A percentile compares a stretch with the other conserved stretches of the same genome.
Evolutionary conservation across 2,797 vertebrate species (phyloP).

Genomic region (Pelobates cultripes): DNA sequence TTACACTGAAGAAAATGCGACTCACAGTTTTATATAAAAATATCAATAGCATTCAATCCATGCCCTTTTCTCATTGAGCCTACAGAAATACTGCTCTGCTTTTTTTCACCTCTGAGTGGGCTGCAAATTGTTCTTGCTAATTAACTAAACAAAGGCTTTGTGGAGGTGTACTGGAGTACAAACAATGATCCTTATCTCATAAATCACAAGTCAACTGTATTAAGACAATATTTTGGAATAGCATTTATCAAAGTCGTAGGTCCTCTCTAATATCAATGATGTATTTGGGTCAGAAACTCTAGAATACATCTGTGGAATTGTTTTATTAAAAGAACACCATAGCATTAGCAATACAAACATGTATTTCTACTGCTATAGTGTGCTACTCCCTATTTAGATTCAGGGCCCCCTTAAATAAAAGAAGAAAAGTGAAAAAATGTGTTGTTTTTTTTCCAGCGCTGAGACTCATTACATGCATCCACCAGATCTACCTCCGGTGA

Average conservation of each 20-base stretch:
- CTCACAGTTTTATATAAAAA: constrained; percentile 36
- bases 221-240: not conserved
- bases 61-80: constrained; percentile 16
- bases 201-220: not conserved
- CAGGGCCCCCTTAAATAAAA: no score
- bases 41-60: constrained; percentile 32
- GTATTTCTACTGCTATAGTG: no score
- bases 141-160: constrained; percentile 28
- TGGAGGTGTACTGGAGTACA: not conserved
- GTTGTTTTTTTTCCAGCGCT: no score
- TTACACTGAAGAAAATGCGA: constrained; percentile 23
- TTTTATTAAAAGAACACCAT: no score
- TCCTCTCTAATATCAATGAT: not conserved
- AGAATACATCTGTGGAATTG: not conserved
- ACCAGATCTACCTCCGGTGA: no score
- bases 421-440: no score
- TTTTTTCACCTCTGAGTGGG: constrained; percentile 37
- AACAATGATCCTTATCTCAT: not conserved
- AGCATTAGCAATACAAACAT: no score
- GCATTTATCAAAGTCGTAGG: not conserved
- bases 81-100: not conserved
- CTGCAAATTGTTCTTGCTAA: constrained; percentile 32
- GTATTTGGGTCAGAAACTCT: not conserved
- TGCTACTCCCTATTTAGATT: no score
- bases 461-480: no score